Conservation (phyloP, 2,888 invertebrate species). For the Drosophila tanythrix region DNA sequence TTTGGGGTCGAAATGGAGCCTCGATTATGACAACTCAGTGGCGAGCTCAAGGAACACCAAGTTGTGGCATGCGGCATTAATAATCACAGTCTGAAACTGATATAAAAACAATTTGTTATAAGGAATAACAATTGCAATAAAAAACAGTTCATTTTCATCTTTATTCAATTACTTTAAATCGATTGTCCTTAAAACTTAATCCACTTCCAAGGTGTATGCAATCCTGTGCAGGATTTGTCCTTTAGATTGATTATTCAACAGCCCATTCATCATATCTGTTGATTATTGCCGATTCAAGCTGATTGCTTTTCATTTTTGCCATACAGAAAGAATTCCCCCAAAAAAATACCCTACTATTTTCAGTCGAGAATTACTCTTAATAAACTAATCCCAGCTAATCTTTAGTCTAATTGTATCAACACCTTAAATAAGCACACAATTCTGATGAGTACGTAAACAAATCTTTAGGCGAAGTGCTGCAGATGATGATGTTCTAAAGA, state of each 20-base stretch:
- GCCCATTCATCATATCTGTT: neutral
- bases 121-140: neutral
- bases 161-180: neutral
- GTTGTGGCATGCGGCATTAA: slow-evolving; percentile 2
- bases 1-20: slow-evolving; percentile 25
- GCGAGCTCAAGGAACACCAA: neutral
- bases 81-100: neutral
- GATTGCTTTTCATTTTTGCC: neutral
- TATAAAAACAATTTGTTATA: neutral
- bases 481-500: slow-evolving; percentile 39
- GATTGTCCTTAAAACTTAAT: neutral
- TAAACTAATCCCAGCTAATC: neutral
- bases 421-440: slow-evolving; percentile 5
- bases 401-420: slow-evolving; percentile 38
- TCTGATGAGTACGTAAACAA: slow-evolving; percentile 48
- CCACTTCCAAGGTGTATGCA: neutral
- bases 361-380: neutral
- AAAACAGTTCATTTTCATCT: too few species aligned
- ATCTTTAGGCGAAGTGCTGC: slow-evolving; percentile 3
- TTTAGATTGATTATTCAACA: neutral
- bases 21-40: slow-evolving; percentile 2
- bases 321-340: neutral
- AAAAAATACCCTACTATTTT: neutral
- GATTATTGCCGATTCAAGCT: neutral
- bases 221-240: neutral